phyloP scores from a whole-genome alignment of 2,797 vertebrate species.

The Pampus argenteus region DNA sequence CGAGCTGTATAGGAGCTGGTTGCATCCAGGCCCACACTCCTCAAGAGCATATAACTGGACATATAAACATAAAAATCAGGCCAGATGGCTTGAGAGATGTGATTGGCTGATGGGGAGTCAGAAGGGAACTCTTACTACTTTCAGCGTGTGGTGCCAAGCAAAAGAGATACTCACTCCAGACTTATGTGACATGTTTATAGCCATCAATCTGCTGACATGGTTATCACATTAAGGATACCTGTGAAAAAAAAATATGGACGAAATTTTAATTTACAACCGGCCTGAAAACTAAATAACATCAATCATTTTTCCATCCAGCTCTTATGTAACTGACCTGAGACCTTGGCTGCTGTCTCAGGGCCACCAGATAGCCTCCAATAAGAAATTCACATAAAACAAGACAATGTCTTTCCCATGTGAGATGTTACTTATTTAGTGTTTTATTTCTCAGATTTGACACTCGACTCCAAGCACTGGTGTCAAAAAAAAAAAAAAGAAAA shows the following conservation, averaged over 20 bases:
- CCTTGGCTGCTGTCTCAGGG: constrained; percentile 49
- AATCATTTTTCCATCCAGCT: constrained; percentile 40
- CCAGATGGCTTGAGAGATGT: constrained; percentile 59
- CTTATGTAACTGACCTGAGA: constrained; percentile 55
- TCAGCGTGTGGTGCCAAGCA: constrained; percentile 66
- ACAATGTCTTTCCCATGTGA: constrained; percentile 58
- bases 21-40: constrained; percentile 14
- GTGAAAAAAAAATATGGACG: constrained; percentile 41
- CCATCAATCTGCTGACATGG: constrained; percentile 52
- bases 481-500: constrained; percentile 32
- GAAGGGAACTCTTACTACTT: constrained; percentile 75
- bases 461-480: constrained; percentile 51
- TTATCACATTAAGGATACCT: constrained; percentile 54
- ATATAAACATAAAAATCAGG: constrained; percentile 73
- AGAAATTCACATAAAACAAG: constrained; percentile 36
- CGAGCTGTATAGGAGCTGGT: background rate
- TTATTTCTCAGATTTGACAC: constrained; percentile 44
- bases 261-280: constrained; percentile 51
- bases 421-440: constrained; percentile 47
- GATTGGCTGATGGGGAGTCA: constrained; percentile 74
- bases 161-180: constrained; percentile 52
- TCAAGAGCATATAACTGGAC: constrained; percentile 46
- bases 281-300: constrained; percentile 41
- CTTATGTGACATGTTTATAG: constrained; percentile 63
- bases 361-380: constrained; percentile 37